phyloP scores from a whole-genome alignment of 2,888 invertebrate genomes.

The Perizoma flavofasciatum region DNA sequence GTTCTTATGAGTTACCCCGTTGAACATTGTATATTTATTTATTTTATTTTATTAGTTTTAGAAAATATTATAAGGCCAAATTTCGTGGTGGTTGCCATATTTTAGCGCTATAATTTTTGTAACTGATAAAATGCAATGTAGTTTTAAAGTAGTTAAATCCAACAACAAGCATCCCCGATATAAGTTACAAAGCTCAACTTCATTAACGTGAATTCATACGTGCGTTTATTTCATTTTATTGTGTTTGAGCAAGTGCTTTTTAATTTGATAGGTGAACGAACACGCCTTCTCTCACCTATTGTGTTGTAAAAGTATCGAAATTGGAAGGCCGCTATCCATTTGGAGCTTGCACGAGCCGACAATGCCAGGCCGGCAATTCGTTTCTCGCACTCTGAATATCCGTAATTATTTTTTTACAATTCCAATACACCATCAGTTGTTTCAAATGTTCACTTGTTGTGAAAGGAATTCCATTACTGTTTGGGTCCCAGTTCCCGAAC shows the following conservation, averaged over 20 bases:
- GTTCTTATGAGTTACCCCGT: too few relatives aligned
- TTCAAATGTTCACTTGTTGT: slow-evolving; percentile 39
- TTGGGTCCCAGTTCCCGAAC: too few relatives aligned
- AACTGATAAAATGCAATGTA: too few relatives aligned
- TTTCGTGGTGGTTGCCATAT: too few relatives aligned
- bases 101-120: too few relatives aligned
- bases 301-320: slow-evolving; percentile 82
- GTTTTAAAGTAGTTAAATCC: too few relatives aligned
- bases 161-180: too few relatives aligned
- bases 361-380: slow-evolving; percentile 70
- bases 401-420: slow-evolving; percentile 71
- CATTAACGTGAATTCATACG: slow-evolving; percentile 28
- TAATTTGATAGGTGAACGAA: slow-evolving; percentile 81
- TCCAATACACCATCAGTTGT: slow-evolving; percentile 63
- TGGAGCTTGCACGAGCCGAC: slow-evolving; percentile 69
- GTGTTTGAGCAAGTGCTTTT: slow-evolving; percentile 77
- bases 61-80: too few relatives aligned
- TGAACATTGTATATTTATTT: too few relatives aligned
- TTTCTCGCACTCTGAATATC: slow-evolving; percentile 70
- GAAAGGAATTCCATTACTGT: slow-evolving; percentile 28
- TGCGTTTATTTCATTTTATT: slow-evolving; percentile 47
- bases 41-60: too few relatives aligned
- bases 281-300: slow-evolving; percentile 80
- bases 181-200: slow-evolving; percentile 10
- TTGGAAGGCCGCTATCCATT: slow-evolving; percentile 79